Percentiles rank a stretch among this genome's conserved stretches.
phyloP scores from a whole-genome alignment of 2,113 vertebrate species.

The Nycticorax nycticorax region DNA sequence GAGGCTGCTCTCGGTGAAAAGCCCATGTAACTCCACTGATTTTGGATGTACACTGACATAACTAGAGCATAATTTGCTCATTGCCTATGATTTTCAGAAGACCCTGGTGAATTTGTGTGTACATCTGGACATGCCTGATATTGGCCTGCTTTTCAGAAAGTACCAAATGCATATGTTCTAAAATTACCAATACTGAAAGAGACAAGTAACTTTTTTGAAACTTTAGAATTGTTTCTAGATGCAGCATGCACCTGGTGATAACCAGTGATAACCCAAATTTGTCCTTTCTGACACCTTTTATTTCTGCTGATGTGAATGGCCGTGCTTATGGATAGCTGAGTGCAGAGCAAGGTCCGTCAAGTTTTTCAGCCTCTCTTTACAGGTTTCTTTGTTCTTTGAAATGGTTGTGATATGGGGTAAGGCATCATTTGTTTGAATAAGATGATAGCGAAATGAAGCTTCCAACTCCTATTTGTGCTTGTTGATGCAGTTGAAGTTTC shows the following conservation, averaged over 20 bases:
- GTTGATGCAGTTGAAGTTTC: not conserved
- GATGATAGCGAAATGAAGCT: not conserved
- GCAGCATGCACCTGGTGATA: not conserved
- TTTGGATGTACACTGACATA: not conserved
- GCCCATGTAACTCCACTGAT: not conserved
- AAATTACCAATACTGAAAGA: not conserved
- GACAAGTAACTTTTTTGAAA: not conserved
- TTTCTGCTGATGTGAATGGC: not conserved
- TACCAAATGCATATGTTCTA: rapidly evolving
- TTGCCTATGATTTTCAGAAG: not conserved
- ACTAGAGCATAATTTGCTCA: not conserved
- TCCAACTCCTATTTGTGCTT: not conserved
- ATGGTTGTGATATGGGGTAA: not conserved
- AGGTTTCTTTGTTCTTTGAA: not conserved
- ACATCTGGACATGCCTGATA: not conserved
- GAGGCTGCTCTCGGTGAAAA: not conserved
- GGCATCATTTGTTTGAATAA: not conserved
- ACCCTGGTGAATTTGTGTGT: not conserved
- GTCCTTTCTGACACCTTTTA: not conserved
- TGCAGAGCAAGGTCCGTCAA: not conserved
- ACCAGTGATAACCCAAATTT: not conserved
- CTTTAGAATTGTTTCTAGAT: not conserved
- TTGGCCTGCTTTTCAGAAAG: not conserved
- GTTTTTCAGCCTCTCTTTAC: not conserved
- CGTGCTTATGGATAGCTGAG: not conserved